These are phyloP conservation scores for Escarpia spicata DNA, from an alignment of 2,888 invertebrate genomes.

Conservation along the genomic window DNA sequence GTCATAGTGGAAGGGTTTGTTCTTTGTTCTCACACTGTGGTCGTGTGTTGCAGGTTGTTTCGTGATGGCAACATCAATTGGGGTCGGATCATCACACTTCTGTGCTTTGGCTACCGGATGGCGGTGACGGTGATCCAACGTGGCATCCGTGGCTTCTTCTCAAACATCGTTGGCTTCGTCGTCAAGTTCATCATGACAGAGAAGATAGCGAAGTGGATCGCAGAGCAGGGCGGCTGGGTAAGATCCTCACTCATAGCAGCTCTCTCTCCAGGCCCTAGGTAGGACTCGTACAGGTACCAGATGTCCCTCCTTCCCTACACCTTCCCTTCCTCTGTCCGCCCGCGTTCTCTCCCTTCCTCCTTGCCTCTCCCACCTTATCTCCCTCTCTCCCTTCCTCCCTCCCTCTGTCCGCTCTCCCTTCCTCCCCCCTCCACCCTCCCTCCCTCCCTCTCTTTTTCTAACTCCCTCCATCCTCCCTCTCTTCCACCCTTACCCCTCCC, in stretches of 20 bases:
- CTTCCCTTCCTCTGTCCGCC: not conserved
- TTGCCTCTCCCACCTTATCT: not conserved
- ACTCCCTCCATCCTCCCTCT: too few relatives aligned
- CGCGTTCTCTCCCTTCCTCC: not conserved
- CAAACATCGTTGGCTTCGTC: constrained; percentile 56
- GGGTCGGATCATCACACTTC: constrained; percentile 62
- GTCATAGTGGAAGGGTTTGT: not conserved
- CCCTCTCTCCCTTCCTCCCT: too few relatives aligned
- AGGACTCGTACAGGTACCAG: not conserved
- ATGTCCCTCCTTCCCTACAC: not conserved
- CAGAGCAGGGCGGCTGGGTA: constrained; percentile 65
- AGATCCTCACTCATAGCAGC: constrained; percentile 33
- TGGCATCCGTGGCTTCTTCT: constrained; percentile 54
- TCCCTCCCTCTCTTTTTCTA: too few relatives aligned
- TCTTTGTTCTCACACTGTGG: not conserved
- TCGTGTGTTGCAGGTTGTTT: constrained; percentile 54
- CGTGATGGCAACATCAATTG: constrained; percentile 58
- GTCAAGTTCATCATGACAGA: constrained; percentile 56
- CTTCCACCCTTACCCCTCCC: too few relatives aligned
- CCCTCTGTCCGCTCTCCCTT: too few relatives aligned
- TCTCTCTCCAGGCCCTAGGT: not conserved
- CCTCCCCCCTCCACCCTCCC: too few relatives aligned
- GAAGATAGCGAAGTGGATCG: constrained; percentile 63
- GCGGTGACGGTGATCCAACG: constrained; percentile 54
- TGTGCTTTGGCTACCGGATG: constrained; percentile 64